These are phyloP conservation scores for Pogonocichla stellata DNA, from an alignment of 2,113 vertebrate genomes.

Conservation along the genomic window DNA sequence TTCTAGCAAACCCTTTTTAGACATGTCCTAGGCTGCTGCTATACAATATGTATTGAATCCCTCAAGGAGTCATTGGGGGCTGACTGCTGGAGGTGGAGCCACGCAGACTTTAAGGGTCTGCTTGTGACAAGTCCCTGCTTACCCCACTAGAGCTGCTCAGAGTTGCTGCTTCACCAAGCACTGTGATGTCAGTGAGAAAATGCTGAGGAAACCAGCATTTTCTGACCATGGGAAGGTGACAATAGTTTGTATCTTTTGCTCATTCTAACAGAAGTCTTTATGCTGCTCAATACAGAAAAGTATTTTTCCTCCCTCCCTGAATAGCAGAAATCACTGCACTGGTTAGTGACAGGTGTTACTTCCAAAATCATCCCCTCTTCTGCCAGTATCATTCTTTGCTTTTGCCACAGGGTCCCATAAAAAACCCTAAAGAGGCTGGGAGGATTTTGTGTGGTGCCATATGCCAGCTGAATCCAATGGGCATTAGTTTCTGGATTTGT, in stretches of 20 bases:
- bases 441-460: neutral
- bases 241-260: neutral
- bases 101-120: neutral
- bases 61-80: neutral
- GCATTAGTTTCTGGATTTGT: neutral
- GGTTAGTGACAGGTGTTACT: neutral
- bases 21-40: neutral
- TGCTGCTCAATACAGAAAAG: neutral
- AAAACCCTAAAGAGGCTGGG: neutral
- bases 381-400: neutral
- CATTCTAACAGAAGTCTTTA: neutral
- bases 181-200: neutral
- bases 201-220: neutral
- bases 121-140: neutral
- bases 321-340: neutral
- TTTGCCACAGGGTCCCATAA: neutral
- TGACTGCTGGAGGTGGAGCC: neutral
- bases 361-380: neutral
- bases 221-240: neutral
- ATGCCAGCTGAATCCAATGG: neutral
- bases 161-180: neutral
- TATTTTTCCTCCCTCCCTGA: neutral
- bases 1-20: neutral
- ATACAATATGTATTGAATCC: neutral
- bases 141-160: rapidly evolving